Percentiles rank a stretch among this genome's conserved stretches.
Evolutionary conservation across 1,140 invertebrate genomes (phyloP).

Genomic region (Paralvinella palmiformis): DNA sequence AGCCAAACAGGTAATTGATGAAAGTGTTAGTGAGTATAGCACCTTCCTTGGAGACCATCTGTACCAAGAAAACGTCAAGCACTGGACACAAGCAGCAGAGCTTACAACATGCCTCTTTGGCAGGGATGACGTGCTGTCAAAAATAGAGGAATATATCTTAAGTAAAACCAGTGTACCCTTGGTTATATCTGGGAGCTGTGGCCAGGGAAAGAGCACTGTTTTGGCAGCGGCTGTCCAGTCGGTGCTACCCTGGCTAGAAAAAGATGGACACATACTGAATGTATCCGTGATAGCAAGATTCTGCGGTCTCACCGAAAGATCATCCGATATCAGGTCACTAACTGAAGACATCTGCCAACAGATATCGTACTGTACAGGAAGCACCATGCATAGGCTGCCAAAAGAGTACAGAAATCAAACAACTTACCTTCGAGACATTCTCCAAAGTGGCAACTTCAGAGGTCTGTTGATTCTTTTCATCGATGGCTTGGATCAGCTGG

Average conservation of each 20-base stretch:
- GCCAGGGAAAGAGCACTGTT: constrained; percentile 37
- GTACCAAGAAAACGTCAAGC: neutral
- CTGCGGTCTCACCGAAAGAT: constrained; percentile 33
- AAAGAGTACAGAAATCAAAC: constrained; percentile 31
- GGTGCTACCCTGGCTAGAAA: constrained; percentile 21
- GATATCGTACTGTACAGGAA: constrained; percentile 28
- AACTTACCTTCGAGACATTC: constrained; percentile 32
- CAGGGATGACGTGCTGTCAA: constrained; percentile 72
- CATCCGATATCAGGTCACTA: constrained; percentile 27
- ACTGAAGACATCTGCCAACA: constrained; percentile 37
- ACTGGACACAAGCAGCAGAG: neutral
- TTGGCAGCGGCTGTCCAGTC: constrained; percentile 31
- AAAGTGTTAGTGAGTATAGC: too few species aligned
- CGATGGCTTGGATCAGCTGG: constrained; percentile 38
- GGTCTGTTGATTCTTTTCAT: constrained; percentile 23
- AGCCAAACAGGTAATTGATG: too few species aligned
- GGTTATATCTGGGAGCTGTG: constrained; percentile 30
- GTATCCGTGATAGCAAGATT: constrained; percentile 33
- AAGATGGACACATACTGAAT: constrained; percentile 19
- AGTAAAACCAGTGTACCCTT: constrained; percentile 29
- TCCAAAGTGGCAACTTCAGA: constrained; percentile 32
- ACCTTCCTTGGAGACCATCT: neutral
- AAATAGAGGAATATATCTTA: constrained; percentile 73
- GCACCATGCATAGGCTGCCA: constrained; percentile 26
- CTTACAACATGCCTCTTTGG: constrained; percentile 86